These are phyloP conservation scores for Hemiprocne comata DNA, from an alignment of 2,113 vertebrate species.

Conservation along the genomic window DNA sequence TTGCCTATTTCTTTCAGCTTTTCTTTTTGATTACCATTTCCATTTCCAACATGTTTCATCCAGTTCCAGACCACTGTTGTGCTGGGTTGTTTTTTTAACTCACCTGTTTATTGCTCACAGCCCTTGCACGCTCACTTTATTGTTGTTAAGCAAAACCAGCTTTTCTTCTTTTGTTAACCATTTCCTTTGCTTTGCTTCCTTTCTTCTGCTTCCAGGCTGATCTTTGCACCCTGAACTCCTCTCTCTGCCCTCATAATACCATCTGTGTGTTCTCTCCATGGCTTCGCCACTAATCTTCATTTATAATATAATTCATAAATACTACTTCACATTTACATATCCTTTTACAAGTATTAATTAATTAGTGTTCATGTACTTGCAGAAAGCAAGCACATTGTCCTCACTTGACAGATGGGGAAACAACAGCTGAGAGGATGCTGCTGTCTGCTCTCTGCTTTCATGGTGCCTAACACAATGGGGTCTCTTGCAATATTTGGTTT, in stretches of 20 bases:
- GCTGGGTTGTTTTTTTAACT: neutral
- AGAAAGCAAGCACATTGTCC: slow-evolving; percentile 11
- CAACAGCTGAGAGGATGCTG: neutral
- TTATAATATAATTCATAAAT: slow-evolving; percentile 42
- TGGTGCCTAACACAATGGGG: neutral
- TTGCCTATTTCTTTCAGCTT: neutral
- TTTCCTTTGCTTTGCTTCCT: neutral
- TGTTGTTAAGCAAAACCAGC: neutral
- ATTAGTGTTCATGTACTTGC: slow-evolving; percentile 19
- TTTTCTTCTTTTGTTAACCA: neutral
- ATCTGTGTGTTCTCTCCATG: neutral
- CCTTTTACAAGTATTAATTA: slow-evolving; percentile 58
- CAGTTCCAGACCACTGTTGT: neutral
- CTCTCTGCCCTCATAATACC: neutral
- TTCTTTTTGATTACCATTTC: neutral
- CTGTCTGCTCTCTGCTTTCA: neutral
- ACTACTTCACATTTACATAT: slow-evolving; percentile 40
- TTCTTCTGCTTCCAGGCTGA: neutral
- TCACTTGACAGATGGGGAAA: slow-evolving; percentile 43
- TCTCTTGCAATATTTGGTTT: neutral
- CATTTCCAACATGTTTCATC: neutral
- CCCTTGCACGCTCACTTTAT: neutral
- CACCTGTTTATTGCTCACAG: neutral
- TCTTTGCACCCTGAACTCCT: neutral
- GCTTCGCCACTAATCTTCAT: neutral